Percentiles rank a stretch among this genome's conserved stretches.
These are phyloP conservation scores for Pocillopora meandrina DNA, from an alignment of 92 coral and sea anemone species.

Conservation along the genomic window DNA sequence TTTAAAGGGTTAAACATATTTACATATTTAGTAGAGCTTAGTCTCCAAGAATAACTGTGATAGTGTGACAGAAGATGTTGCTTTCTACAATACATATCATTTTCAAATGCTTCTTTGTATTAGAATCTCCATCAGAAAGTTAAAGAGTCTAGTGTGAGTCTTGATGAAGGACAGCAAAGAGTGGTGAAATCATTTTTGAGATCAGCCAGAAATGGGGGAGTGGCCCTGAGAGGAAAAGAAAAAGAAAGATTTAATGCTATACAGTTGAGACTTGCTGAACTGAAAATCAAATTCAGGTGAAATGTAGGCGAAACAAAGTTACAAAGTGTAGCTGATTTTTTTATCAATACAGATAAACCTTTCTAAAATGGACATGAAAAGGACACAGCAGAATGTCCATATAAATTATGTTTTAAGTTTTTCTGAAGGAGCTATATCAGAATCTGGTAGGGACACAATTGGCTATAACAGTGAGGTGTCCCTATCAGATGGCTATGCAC, in stretches of 20 bases:
- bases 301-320: background rate
- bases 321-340: background rate
- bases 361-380: too few relatives aligned
- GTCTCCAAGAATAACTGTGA: too few relatives aligned
- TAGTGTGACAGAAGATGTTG: too few relatives aligned
- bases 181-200: constrained; percentile 67
- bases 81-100: background rate
- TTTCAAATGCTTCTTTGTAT: background rate
- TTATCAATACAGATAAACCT: too few relatives aligned
- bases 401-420: too few relatives aligned
- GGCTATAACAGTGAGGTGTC: too few relatives aligned
- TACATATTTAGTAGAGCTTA: too few relatives aligned
- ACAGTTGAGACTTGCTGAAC: constrained; percentile 73
- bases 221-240: constrained; percentile 64
- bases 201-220: constrained; percentile 89
- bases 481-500: too few relatives aligned
- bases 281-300: constrained; percentile 78
- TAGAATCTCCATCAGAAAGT: constrained; percentile 13
- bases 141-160: background rate
- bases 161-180: constrained; percentile 84
- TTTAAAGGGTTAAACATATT: too few relatives aligned
- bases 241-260: constrained; percentile 73
- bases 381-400: too few relatives aligned
- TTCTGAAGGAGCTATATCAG: too few relatives aligned
- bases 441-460: too few relatives aligned